Evolutionary conservation across 1,140 invertebrate genomes (phyloP), one percentile per base, ranked within the genome.

Genomic region (Drosophila subobscura): DNA sequence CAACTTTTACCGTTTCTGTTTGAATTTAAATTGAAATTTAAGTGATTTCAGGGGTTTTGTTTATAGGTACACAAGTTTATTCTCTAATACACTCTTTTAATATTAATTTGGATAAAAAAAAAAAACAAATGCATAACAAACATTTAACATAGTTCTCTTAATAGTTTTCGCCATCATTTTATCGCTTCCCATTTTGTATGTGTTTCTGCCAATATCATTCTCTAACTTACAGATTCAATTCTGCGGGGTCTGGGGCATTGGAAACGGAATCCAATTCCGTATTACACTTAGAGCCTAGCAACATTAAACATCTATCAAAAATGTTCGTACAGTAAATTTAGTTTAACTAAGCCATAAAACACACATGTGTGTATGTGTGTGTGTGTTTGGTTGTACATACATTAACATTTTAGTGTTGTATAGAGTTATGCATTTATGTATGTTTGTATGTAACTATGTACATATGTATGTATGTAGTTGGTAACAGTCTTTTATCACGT

Each of bases 101-200:
- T 74, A 74, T 75, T 80, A 76, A 79, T 79, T 71, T 66, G 57
- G 67, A 76, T 76, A 56, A 60, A 79, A 80, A 20, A 20, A 74
- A 71, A 84, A 80, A 85, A 81, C 77, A 85, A 85, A 85, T 86
- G 81, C 81, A 81, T 85, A 85, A 85, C 81, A 86, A 85, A 80
- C 81, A 85, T 85, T 85, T 68, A 85, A 85, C 81, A 85, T 63
- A 75, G 63, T 75, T 76, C 47, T 60, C 60, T 14, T 56, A 55
- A 37, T 37, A 49, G 1, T 68, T 66, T 70, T 50, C 23, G 20
- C 52, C 7, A 49, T 33, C 20, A 20, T 29, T 44, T 70, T 70
- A 57, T 55, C 42, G 20, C 44, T 8, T 57, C 49, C 46, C 41
- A 40, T n/a, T 70, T 25, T 67, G 29, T 51, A 37, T 66, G 33